These are phyloP conservation scores for Xenopus tropicalis DNA, from an alignment of 2,113 vertebrate genomes.

Conservation along the genomic window DNA sequence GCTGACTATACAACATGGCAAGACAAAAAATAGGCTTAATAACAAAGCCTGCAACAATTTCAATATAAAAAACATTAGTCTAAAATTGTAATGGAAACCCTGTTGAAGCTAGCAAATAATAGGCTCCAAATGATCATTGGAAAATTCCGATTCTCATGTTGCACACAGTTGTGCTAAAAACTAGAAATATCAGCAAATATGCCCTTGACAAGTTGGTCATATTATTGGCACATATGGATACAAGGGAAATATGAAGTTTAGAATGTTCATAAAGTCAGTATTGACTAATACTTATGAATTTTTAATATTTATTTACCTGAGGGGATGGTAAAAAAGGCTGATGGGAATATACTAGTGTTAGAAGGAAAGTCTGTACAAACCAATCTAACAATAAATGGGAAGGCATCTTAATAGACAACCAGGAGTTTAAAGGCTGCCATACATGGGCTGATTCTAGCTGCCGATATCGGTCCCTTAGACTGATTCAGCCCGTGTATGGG, in stretches of 20 bases:
- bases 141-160: conserved; percentile 16
- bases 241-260: not conserved
- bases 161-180: conserved; percentile 12
- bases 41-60: conserved; percentile 26
- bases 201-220: conserved; percentile 33
- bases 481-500: too few species aligned
- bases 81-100: conserved; percentile 17
- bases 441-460: too few species aligned
- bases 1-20: conserved; percentile 5
- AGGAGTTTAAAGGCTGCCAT: too few species aligned
- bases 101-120: conserved; percentile 12
- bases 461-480: too few species aligned
- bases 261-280: not conserved
- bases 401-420: too few species aligned
- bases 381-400: too few species aligned
- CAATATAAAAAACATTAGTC: conserved; percentile 27
- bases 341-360: too few species aligned
- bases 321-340: not conserved
- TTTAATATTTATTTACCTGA: not conserved
- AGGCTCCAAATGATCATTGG: conserved; percentile 15
- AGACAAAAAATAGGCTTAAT: conserved; percentile 23
- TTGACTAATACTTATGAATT: conserved; percentile 3
- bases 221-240: not conserved
- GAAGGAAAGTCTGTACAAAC: too few species aligned
- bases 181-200: conserved; percentile 21